phyloP scores from a whole-genome alignment of 2,888 invertebrate species.

The Actias luna region DNA sequence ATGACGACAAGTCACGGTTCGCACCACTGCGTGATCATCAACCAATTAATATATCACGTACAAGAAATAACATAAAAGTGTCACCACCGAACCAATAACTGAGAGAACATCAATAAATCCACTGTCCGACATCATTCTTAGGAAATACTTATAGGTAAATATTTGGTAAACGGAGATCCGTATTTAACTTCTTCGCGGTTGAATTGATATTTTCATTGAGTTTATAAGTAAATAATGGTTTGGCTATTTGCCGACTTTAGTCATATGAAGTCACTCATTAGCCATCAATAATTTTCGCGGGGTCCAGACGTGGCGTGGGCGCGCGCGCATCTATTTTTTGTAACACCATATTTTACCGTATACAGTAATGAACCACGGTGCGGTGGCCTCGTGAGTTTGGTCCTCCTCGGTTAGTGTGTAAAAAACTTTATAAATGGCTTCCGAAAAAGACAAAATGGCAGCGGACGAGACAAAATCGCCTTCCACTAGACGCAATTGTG shows the following conservation, averaged over 20 bases:
- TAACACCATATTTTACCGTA: slow-evolving; percentile 27
- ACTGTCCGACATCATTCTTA: neutral
- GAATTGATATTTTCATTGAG: slow-evolving; percentile 45
- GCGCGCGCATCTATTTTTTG: slow-evolving; percentile 38
- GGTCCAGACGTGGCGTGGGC: slow-evolving; percentile 58
- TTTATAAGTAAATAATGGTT: slow-evolving; percentile 57
- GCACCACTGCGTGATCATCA: slow-evolving; percentile 42
- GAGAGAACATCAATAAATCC: neutral
- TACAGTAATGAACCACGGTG: slow-evolving; percentile 66
- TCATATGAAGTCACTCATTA: slow-evolving; percentile 67
- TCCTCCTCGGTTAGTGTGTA: slow-evolving; percentile 43
- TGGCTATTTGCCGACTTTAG: slow-evolving; percentile 66
- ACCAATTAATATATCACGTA: slow-evolving; percentile 56
- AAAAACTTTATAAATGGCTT: slow-evolving; percentile 62
- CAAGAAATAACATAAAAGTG: slow-evolving; percentile 48
- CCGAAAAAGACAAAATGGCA: slow-evolving; percentile 78
- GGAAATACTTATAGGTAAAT: slow-evolving; percentile 28
- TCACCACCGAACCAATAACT: slow-evolving; percentile 22
- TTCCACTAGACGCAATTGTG: slow-evolving; percentile 73
- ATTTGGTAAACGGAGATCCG: slow-evolving; percentile 41
- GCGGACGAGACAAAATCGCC: slow-evolving; percentile 72
- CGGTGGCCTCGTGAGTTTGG: slow-evolving; percentile 52
- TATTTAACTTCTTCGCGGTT: slow-evolving; percentile 42
- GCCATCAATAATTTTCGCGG: slow-evolving; percentile 49
- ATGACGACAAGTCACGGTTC: slow-evolving; percentile 37